Evolutionary conservation across 2,888 invertebrate genomes (phyloP).

Genomic region (Dichetophora obliterata): DNA sequence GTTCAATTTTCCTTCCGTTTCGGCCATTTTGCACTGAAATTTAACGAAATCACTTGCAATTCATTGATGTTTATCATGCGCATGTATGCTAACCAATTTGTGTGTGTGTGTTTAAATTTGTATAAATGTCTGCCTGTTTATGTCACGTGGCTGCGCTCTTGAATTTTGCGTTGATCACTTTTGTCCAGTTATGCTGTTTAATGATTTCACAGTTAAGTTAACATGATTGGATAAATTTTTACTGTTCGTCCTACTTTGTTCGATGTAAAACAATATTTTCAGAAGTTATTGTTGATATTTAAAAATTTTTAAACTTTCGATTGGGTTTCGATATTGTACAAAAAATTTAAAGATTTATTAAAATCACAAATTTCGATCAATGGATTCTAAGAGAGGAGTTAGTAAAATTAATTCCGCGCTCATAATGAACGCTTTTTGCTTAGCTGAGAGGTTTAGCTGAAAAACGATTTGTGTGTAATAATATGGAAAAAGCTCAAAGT

Average conservation of each 20-base stretch:
- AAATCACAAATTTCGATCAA: too few species aligned
- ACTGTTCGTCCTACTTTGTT: not conserved
- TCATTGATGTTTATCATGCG: not conserved
- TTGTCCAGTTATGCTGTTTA: not conserved
- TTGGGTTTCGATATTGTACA: too few species aligned
- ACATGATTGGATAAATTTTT: not conserved
- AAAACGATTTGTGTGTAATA: too few species aligned
- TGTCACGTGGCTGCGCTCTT: not conserved
- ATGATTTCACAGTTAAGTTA: not conserved
- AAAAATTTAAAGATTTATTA: too few species aligned
- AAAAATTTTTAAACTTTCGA: too few species aligned
- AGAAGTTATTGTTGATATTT: too few species aligned
- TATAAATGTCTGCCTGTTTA: not conserved
- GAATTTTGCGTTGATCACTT: not conserved
- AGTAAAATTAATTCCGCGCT: too few species aligned
- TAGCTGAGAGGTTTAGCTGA: too few species aligned
- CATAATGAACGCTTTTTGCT: too few species aligned
- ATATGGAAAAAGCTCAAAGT: too few species aligned
- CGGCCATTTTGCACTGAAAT: conserved; percentile 34
- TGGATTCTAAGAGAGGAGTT: too few species aligned
- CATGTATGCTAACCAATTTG: not conserved
- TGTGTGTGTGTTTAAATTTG: not conserved
- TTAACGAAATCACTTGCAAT: conserved; percentile 25
- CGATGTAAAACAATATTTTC: too few species aligned
- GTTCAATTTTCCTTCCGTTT: conserved; percentile 10